A percentile compares a stretch with the other conserved stretches of the same genome.
phyloP scores from a whole-genome alignment of 2,797 vertebrate species.

The Alca torda region DNA sequence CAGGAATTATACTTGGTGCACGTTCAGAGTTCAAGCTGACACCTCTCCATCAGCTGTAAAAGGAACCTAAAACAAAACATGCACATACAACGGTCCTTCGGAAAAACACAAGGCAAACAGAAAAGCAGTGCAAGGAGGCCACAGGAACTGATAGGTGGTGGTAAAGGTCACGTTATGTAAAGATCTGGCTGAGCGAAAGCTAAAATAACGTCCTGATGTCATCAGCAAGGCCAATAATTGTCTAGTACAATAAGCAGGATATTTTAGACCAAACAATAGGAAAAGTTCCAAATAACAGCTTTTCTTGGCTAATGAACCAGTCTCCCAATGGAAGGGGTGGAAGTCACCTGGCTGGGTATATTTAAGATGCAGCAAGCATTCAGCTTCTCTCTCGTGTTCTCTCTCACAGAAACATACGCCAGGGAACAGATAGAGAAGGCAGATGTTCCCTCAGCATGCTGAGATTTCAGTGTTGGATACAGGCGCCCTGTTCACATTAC shows the following conservation, averaged over 20 bases:
- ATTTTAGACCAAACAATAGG: background rate
- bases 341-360: background rate
- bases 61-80: background rate
- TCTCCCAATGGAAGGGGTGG: background rate
- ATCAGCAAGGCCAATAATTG: background rate
- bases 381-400: background rate
- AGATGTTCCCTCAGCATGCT: background rate
- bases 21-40: background rate
- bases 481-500: background rate
- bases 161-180: background rate
- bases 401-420: background rate
- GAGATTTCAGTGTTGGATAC: background rate
- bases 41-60: background rate
- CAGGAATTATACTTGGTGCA: background rate
- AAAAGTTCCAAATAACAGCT: background rate
- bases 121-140: background rate
- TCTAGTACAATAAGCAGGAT: background rate
- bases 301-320: background rate
- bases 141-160: background rate
- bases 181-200: background rate
- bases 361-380: background rate
- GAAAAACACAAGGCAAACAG: background rate
- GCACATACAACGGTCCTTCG: background rate
- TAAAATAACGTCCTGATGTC: background rate
- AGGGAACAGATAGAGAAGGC: background rate